Evolutionary conservation across 2,113 vertebrate species (phyloP).

Genomic region (Sciurus niger): DNA sequence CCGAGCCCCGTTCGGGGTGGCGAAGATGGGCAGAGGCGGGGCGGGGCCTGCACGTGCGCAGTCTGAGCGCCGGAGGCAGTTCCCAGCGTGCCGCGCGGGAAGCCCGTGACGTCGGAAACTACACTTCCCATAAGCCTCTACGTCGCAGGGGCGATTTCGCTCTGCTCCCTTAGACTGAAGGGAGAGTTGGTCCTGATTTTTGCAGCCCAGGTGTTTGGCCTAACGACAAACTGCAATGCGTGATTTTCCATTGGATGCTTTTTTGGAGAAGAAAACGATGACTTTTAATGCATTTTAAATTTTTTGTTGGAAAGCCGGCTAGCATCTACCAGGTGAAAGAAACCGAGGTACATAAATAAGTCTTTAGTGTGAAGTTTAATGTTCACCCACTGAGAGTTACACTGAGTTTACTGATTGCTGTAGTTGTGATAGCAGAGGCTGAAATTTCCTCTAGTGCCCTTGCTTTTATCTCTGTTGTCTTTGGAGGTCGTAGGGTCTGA

Average conservation of each 20-base stretch:
- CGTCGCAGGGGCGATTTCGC: neutral
- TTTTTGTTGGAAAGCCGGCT: too few relatives aligned
- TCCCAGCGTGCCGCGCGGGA: neutral
- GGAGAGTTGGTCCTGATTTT: too few relatives aligned
- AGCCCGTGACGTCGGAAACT: neutral
- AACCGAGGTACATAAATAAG: too few relatives aligned
- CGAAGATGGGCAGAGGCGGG: accelerated
- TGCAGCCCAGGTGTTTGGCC: neutral
- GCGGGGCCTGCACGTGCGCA: neutral
- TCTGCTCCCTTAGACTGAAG: accelerated
- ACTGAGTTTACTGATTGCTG: too few relatives aligned
- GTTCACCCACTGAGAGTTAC: too few relatives aligned
- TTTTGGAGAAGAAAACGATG: neutral
- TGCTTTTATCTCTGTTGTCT: too few relatives aligned
- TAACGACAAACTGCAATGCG: neutral
- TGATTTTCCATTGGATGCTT: neutral
- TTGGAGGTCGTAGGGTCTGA: too few relatives aligned
- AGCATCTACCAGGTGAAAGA: too few relatives aligned
- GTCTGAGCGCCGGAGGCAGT: accelerated
- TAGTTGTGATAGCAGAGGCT: too few relatives aligned
- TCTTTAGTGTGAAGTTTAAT: too few relatives aligned
- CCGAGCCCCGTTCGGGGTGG: accelerated
- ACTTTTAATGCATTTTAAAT: too few relatives aligned
- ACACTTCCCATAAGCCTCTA: neutral
- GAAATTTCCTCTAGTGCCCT: too few relatives aligned